Percentiles rank a stretch among this genome's conserved stretches.
These are phyloP conservation scores for Bombus haemorrhoidalis DNA, from an alignment of 1,140 invertebrate species.

Conservation along the genomic window DNA sequence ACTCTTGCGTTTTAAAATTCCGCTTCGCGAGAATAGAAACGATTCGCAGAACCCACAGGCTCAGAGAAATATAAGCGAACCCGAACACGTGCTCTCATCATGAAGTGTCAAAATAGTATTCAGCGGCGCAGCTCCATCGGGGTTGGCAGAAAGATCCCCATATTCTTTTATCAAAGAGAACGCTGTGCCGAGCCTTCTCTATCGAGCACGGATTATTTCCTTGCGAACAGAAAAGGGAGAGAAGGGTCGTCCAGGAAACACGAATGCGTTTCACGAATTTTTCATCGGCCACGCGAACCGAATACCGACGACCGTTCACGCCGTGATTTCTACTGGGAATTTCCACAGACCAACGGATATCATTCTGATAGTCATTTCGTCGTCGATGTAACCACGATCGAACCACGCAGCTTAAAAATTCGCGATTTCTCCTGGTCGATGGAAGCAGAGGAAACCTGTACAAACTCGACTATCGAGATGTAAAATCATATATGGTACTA, in stretches of 20 bases:
- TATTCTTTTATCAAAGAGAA: neutral
- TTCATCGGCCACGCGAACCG: neutral
- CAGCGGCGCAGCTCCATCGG: neutral
- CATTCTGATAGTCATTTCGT: slow-evolving; percentile 7
- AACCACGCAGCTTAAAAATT: neutral
- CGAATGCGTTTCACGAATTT: slow-evolving; percentile 32
- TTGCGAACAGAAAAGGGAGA: neutral
- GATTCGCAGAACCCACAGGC: too few species aligned
- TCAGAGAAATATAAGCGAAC: neutral
- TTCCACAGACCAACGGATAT: neutral
- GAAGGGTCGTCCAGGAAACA: neutral
- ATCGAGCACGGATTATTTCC: neutral
- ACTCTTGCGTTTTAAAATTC: neutral
- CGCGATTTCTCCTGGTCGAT: neutral
- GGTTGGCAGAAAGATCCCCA: neutral
- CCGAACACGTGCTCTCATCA: neutral
- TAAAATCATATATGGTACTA: too few species aligned
- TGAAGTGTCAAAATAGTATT: neutral
- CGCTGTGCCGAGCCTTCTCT: neutral
- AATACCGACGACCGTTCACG: neutral
- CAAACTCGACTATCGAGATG: neutral
- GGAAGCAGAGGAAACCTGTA: neutral
- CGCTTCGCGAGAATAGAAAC: neutral
- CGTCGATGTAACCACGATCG: slow-evolving; percentile 5
- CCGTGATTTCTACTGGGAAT: slow-evolving; percentile 46